Conservation (phyloP, 1,140 invertebrate genomes). For the Euschistus heros region DNA sequence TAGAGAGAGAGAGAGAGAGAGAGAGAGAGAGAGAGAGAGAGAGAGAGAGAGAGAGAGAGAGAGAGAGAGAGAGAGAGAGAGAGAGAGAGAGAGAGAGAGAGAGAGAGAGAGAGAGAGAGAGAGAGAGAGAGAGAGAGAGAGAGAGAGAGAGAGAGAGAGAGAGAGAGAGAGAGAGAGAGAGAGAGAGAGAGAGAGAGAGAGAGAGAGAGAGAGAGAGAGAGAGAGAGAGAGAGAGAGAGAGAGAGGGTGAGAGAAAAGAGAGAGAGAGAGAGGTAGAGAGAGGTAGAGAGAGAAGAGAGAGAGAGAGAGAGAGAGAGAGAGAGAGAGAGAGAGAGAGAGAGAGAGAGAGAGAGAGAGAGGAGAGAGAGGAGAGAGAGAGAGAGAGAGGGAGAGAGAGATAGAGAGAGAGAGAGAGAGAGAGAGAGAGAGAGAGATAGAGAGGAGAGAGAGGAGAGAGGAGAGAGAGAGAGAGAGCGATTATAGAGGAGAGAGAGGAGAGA, state of each 20-base stretch:
- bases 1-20: constrained; percentile 16
- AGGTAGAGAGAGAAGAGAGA: background rate
- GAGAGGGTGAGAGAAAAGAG: background rate
- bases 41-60: background rate
- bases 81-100: constrained; percentile 8
- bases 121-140: constrained; percentile 1
- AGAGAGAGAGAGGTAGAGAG: background rate
- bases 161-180: constrained; percentile 3
- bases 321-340: too few species aligned
- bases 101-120: too few species aligned
- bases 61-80: constrained; percentile 5
- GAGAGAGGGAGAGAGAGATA: background rate
- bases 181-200: too few species aligned
- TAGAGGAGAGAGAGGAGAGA: background rate
- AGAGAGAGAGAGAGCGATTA: background rate
- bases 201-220: constrained; percentile 16
- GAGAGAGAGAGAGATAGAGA: background rate
- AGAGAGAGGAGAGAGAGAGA: background rate
- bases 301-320: background rate
- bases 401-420: background rate
- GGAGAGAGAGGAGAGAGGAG: background rate
- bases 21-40: background rate
- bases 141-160: constrained; percentile 11
- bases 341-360: background rate
- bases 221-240: constrained; percentile 10